Base-by-base conservation (phyloP, 2,888 invertebrate species). In the Cylindroiulus punctatus region DNA sequence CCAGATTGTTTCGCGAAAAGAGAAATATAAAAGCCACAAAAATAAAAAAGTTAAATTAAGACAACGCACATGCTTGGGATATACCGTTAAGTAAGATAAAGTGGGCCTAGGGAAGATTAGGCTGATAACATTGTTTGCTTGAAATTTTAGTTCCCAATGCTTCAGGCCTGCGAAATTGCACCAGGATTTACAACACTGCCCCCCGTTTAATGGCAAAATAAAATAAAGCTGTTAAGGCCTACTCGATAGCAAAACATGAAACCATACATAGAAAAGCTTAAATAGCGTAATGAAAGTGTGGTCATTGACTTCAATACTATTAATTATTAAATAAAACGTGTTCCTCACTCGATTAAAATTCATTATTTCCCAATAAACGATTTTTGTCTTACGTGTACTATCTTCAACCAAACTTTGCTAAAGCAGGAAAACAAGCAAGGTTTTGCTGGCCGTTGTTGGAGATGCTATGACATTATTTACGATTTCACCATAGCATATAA, bases 1-100 rank as follows among this genome's bases (percentile, higher is more conserved):
- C 76, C 76, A 76, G 30, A 76, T 26, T 26, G 76, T 76, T 76
- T 76, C 30, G 5, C 14, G 76, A 76, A 30, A 30, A 76, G 76
- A 22, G 76, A 76, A 76, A 76, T 76, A 30, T 76, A 76, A 76
- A 76, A 76, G 22, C 76, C 76, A 76, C 76, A 26, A 76, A n/a
- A 76, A 76, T 76, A 76, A 76, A 76, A 36, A 76, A 76, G 30
- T 76, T 76, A 76, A 76, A 76, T 76, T 76, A 76, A 30, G 26
- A 76, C 52, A 52, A 17, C 3, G 17, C 5, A n/a, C 52, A n/a
- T 52, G 52, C 65, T 26, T 30, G 26, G n/a, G 76, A 22, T 22
- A 76, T 76, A 30, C 76, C 10, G 76, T 76, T 76, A 76, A 76
- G 52, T 19, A 52, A 52, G 76, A 26, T 76, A 76, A 30, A 26